Base-by-base conservation (phyloP, 1,140 invertebrate genomes). In the Plectrocnemia conspersa region DNA sequence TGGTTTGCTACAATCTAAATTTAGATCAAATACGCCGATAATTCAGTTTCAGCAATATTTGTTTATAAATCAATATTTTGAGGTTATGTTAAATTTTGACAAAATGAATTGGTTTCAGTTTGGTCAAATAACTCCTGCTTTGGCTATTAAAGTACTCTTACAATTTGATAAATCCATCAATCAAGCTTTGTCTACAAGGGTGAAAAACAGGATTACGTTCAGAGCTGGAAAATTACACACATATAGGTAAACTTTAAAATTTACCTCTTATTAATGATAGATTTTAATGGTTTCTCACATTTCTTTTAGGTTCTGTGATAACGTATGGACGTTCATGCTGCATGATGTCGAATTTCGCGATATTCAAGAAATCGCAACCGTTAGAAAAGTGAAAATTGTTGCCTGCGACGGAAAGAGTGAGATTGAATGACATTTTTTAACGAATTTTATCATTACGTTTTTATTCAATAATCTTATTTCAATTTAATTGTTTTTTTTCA, bases 281-380 rank as follows among this genome's bases (percentile, higher is more conserved):
- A 18, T n/a, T 22, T 45, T 16, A 11, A 13, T 23, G 11, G 2
- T 6, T 6, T 7, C 15, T 45, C 49, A 15, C 25, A 13, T 25
- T 45, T 49, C 54, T 24, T 71, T 49, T 57, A 76, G 74, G 65
- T 99, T 98, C 77, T 99, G 97, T 82, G 97, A 99, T 77, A 99
- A 99, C 79, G 97, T 99, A 0, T 99, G 97, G 97, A 99, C 96
- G n/a, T 97, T 99, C 68, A 91, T 98, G 79, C 78, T 99, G 55
- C 95, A 96, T 71, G 91, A 98, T 77, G 95, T 98, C 9, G 97
- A 99, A 71, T 98, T 99, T 68, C 80, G 92, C 59, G 97, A 99
- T 76, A 88, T 93, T 1, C 89, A 93, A 68, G 94, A 98, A 69
- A 81, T 97, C 52, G 88, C 91, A 9, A 89, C 89, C 72, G 91